Evolutionary conservation across 2,113 vertebrate genomes (phyloP).

Genomic region (Ammospiza caudacuta): DNA sequence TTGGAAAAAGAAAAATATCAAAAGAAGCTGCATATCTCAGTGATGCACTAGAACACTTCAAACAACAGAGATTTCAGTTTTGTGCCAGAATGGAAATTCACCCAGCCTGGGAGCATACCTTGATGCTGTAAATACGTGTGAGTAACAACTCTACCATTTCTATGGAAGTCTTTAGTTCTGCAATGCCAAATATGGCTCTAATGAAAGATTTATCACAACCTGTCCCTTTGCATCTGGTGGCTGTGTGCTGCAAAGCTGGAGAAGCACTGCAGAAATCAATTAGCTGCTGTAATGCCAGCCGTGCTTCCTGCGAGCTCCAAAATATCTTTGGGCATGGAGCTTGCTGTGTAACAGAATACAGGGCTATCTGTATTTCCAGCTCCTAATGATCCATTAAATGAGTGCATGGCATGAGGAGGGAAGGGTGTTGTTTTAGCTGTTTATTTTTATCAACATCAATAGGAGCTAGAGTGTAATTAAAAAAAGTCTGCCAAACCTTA

Average conservation of each 20-base stretch:
- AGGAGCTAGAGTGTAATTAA: neutral
- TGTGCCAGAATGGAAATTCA: neutral
- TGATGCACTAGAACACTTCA: neutral
- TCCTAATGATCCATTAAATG: constrained; percentile 1
- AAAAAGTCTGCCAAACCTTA: neutral
- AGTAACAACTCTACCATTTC: neutral
- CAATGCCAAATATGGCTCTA: constrained; percentile 14
- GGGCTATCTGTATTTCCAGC: constrained; percentile 1
- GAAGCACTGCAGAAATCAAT: neutral
- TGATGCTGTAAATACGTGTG: neutral
- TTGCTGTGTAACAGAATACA: neutral
- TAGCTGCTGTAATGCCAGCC: neutral
- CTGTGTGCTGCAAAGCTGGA: neutral
- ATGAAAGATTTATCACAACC: constrained; percentile 52
- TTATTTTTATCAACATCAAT: neutral
- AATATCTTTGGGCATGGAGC: neutral
- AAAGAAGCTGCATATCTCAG: neutral
- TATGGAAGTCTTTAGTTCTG: neutral
- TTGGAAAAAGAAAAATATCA: neutral
- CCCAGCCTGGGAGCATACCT: neutral
- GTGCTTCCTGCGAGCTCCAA: neutral
- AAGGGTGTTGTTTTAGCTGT: neutral
- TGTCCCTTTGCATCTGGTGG: constrained; percentile 11
- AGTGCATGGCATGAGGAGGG: neutral
- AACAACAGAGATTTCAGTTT: neutral